Percentiles rank a stretch among this genome's conserved stretches.
phyloP scores from a whole-genome alignment of 2,888 invertebrate species.

The Ceratothoa steindachneri region DNA sequence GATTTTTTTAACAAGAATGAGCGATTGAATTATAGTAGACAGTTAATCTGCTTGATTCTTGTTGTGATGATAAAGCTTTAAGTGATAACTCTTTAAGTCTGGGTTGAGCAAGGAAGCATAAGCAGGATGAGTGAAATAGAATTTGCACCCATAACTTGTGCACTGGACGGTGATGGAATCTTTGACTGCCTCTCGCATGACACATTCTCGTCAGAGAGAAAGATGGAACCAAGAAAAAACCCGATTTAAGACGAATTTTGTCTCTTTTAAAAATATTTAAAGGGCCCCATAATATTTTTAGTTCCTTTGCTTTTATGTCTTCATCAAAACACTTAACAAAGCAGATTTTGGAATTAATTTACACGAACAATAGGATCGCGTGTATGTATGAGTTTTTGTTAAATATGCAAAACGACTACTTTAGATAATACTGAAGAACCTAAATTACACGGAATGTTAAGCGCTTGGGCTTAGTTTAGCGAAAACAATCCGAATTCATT shows the following conservation, averaged over 20 bases:
- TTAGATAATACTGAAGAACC: not conserved
- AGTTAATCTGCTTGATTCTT: not conserved
- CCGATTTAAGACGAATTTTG: no score
- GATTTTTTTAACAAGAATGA: not conserved
- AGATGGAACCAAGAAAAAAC: no score
- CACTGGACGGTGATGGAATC: slow-evolving; percentile 9
- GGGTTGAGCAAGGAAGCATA: not conserved
- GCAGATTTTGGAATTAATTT: no score
- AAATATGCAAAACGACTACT: not conserved
- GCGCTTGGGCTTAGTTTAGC: not conserved
- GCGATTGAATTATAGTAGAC: not conserved
- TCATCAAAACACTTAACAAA: no score
- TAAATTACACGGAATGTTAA: not conserved
- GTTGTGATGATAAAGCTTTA: not conserved
- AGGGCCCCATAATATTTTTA: no score
- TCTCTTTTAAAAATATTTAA: no score
- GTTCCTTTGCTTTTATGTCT: no score
- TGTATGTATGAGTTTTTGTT: no score
- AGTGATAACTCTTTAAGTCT: not conserved
- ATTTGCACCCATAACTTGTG: not conserved
- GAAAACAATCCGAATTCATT: not conserved
- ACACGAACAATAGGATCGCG: no score
- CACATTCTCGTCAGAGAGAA: no score
- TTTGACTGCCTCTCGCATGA: not conserved
- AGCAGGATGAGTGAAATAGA: not conserved